These are phyloP conservation scores for Cantharis nigra DNA, from an alignment of 2,888 invertebrate genomes.

Conservation along the genomic window DNA sequence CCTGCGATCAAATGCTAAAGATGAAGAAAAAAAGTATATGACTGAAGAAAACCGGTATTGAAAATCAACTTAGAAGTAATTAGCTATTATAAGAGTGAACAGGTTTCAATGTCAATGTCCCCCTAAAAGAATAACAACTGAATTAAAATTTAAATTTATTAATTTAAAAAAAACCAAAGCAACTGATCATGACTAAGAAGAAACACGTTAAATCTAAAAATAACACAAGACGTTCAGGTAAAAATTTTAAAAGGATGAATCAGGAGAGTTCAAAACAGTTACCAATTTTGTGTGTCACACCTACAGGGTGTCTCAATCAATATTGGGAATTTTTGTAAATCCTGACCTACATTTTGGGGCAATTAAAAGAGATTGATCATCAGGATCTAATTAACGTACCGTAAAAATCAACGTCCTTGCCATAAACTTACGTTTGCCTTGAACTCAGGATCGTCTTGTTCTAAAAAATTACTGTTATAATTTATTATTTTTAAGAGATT, in stretches of 20 bases:
- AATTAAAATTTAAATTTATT: slow-evolving; percentile 2
- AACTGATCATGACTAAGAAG: not conserved
- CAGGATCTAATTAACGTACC: too few species aligned
- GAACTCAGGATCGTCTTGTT: not conserved
- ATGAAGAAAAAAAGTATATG: slow-evolving; percentile 4
- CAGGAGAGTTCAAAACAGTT: not conserved
- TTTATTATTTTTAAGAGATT: not conserved
- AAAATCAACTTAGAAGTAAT: slow-evolving; percentile 27
- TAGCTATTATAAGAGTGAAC: slow-evolving; percentile 22
- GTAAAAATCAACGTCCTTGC: not conserved
- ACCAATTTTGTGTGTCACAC: not conserved
- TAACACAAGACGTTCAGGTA: not conserved
- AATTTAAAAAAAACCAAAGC: not conserved
- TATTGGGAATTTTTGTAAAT: not conserved
- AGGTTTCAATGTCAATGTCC: slow-evolving; percentile 33
- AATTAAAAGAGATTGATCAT: not conserved
- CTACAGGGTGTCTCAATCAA: not conserved
- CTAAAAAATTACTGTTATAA: not conserved
- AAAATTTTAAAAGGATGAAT: not conserved
- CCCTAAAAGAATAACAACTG: slow-evolving; percentile 20
- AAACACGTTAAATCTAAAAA: not conserved
- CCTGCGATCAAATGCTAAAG: not conserved
- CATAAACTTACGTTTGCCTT: not conserved
- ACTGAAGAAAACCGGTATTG: slow-evolving; percentile 28
- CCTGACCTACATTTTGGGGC: not conserved